Base-by-base conservation (phyloP, 2,888 invertebrate genomes). In the Andrena haemorrhoa region DNA sequence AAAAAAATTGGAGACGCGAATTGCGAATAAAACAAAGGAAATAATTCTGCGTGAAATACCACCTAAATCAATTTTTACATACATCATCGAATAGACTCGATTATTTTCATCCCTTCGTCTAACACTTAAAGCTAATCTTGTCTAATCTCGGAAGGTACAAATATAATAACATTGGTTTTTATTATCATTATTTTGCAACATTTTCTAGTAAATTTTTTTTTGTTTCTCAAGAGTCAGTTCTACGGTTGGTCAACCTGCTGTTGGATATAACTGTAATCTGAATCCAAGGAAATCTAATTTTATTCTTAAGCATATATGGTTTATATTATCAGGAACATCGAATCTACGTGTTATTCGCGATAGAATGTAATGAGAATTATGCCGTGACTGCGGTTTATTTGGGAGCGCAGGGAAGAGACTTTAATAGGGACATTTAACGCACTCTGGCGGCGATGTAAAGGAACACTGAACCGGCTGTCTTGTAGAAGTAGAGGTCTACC, bases 401-500 rank as follows among this genome's bases (percentile, higher is more conserved):
- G n/a, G 16, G 8, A 63, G 41, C 60, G 29, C 0, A 8, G 61
- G 47, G 26, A 41, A 41, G 6, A 69, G 8, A 51, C 56, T 82
- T 70, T 81, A 5, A 53, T 66, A 41, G 23, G 49, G 61, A 81
- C 8, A 12, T 71, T 33, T 70, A 58, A 65, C 49, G 66, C 77
- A 65, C 82, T 82, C 83, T 83, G 51, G 82, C 12, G 82, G 63
- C 29, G n/a, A 51, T 29, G 74, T 12, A 47, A 49, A 16, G 70
- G 70, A 82, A 64, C 61, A 63, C 41, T 8, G 12, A 71, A 83
- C 75, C 75, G 83, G 79, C 77, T 76, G 75, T 84, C 75, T 70
- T 41, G 78, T 77, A 79, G 78, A 72, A 73, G 72, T 82, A 79
- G 84, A 76, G 71, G 82, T 82, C 82, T 79, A 73, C 69, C 29